Evolutionary conservation across 1,140 invertebrate genomes (phyloP), one percentile per base, ranked within the genome.

Genomic region (Rhopalosiphum maidis): DNA sequence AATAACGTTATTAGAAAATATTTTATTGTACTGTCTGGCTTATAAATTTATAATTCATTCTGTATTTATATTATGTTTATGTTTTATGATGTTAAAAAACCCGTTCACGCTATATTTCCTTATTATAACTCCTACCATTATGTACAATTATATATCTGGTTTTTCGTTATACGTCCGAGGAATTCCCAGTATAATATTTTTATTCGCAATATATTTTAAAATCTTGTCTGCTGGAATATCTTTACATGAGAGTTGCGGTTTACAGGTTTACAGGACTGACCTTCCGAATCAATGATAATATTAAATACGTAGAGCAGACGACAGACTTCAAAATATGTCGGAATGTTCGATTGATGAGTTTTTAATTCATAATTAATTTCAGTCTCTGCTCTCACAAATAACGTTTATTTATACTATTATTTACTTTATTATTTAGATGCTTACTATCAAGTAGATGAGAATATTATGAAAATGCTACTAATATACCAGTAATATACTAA

Each of bases 201-300:
- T 55, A 54, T 18, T 37, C 46, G 35, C 88, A 89, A 68, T 90
- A 55, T 25, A 55, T 68, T 37, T 90, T 6, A 23, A 55, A 43
- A 43, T 90, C 55, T 90, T 68, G 54, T 90, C 25, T 55, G 2
- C 37, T 68, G 43, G 43, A 48, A 91, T 91, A 82, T n/a, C 21
- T 37, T 23, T 37, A 91, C 25, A 68, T 9, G 43, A 43, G 43
- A 82, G n/a, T 43, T 91, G 51, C 21, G 46, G 30, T 46, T 46
- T 51, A 83, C 68, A 83, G 0, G 21, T 41, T 41, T 41, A 41
- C 2, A 41, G 3, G 41, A 46, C 21, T 91, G 46, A 25, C 90
- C 68, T 91, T 77, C 88, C 37, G 68, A 90, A 68, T 90, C 37
- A 15, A 68, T 90, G 11, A 22, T 30, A 46, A 90, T 41, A 68